Base-by-base conservation (phyloP, 1,140 invertebrate species). In the Diabrotica undecimpunctata region DNA sequence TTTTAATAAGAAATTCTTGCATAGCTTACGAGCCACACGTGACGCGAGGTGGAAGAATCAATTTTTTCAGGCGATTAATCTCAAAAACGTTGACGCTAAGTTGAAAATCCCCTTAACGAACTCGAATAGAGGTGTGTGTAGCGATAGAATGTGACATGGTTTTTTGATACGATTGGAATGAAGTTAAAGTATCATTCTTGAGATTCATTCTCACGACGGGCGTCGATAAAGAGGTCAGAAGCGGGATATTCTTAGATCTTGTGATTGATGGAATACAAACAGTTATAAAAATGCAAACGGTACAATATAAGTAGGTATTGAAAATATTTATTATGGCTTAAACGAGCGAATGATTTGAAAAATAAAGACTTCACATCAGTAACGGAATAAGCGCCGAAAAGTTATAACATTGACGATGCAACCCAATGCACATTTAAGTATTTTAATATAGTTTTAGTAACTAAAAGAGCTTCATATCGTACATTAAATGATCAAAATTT, bases 21-120 rank as follows among this genome's bases (percentile, higher is more conserved):
- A 46, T 8, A 46, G 41, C 41, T 46, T 46, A 46, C 8, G n/a
- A 46, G 8, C 8, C 41, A 3, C 2, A 2, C 41, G 11, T 46
- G 11, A 46, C 4, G 41, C n/a, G 25, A 25, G n/a, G 8, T 46
- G 41, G 41, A 46, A 46, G 41, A 46, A 46, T 46, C 41, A 46
- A 46, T 10, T 46, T 46, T 46, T n/a, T 10, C 41, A 25, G 6
- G 41, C 6, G n/a, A 46, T 46, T 46, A 46, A 46, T 46, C 41
- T 46, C n/a, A 46, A 46, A 46, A 46, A 46, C 8, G 41, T 46
- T 46, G 41, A 46, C 41, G 41, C n/a, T 46, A 46, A 46, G 41
- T 46, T 46, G 41, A 46, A 46, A 46, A 46, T 46, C 41, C n/a
- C n/a, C 41, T 46, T 46, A 46, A 46, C n/a, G 41, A 46, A 46